These are phyloP conservation scores for Rhopalosiphum nymphaeae DNA, from an alignment of 2,888 invertebrate species.

Conservation along the genomic window DNA sequence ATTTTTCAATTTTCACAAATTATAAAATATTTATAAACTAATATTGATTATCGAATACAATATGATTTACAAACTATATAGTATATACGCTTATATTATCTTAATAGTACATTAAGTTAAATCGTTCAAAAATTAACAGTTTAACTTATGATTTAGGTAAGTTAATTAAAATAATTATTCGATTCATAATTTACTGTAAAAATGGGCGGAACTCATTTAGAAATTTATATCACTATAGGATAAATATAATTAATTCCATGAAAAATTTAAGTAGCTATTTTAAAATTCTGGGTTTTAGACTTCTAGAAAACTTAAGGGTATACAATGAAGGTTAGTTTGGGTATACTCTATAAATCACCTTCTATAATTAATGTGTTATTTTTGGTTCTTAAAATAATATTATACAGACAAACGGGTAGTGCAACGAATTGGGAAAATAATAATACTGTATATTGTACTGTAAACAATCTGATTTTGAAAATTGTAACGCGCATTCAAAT, in stretches of 20 bases:
- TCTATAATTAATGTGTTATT: not conserved
- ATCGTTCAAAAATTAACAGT: not conserved
- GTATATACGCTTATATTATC: not conserved
- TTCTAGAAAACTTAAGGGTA: not conserved
- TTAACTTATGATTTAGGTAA: not conserved
- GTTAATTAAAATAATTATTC: not conserved
- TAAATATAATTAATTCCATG: not conserved
- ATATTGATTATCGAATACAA: not conserved
- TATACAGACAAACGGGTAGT: not conserved
- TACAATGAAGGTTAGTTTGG: not conserved
- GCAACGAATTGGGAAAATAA: not conserved
- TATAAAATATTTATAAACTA: not conserved
- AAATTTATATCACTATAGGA: not conserved
- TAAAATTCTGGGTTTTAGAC: not conserved
- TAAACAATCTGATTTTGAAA: not conserved
- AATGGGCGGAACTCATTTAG: not conserved
- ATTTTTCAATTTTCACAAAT: not conserved
- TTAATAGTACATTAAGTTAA: not conserved
- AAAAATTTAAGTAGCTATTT: not conserved
- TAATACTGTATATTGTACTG: not conserved
- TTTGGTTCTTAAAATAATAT: not conserved
- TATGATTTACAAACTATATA: not conserved
- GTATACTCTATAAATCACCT: not conserved
- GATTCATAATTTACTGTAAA: not conserved
- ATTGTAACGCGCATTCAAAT: not conserved